Percentiles rank a stretch among this genome's conserved stretches.
phyloP scores from a whole-genome alignment of 2,888 invertebrate species.

The Bedellia somnulentella region DNA sequence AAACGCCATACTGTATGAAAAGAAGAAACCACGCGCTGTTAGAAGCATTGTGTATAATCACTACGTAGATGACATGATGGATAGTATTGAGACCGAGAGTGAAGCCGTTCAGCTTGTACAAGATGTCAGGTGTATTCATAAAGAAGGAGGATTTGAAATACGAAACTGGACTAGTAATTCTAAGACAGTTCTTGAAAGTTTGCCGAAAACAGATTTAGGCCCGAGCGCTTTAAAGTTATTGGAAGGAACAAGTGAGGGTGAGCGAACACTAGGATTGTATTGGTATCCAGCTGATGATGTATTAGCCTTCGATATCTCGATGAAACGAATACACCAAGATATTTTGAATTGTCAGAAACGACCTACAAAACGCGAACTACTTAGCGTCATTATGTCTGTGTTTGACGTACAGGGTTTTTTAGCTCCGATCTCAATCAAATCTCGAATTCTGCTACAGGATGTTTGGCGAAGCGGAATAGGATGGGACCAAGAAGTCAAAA shows the following conservation, averaged over 20 bases:
- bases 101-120: conserved; percentile 1
- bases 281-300: background rate
- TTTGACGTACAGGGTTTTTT: conserved; percentile 8
- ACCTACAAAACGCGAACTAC: conserved; percentile 12
- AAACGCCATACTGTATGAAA: background rate
- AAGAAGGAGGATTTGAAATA: conserved; percentile 3
- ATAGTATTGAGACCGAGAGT: background rate
- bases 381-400: conserved; percentile 12
- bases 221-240: conserved; percentile 4
- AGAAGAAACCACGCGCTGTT: background rate
- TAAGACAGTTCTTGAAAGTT: background rate
- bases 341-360: conserved; percentile 4
- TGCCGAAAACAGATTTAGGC: background rate
- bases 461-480: conserved; percentile 8
- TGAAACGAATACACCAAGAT: background rate
- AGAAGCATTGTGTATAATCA: background rate
- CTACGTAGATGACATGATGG: conserved; percentile 1
- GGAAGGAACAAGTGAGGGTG: no score
- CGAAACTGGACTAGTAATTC: conserved; percentile 3
- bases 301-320: conserved; percentile 1
- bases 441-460: conserved; percentile 13
- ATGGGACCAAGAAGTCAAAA: conserved; percentile 11
- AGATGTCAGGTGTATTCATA: conserved; percentile 1
- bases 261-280: background rate
- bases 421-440: conserved; percentile 13